Evolutionary conservation across 2,888 invertebrate genomes (phyloP), one percentile per base, ranked within the genome.

Genomic region (Drosophila subsilvestris): DNA sequence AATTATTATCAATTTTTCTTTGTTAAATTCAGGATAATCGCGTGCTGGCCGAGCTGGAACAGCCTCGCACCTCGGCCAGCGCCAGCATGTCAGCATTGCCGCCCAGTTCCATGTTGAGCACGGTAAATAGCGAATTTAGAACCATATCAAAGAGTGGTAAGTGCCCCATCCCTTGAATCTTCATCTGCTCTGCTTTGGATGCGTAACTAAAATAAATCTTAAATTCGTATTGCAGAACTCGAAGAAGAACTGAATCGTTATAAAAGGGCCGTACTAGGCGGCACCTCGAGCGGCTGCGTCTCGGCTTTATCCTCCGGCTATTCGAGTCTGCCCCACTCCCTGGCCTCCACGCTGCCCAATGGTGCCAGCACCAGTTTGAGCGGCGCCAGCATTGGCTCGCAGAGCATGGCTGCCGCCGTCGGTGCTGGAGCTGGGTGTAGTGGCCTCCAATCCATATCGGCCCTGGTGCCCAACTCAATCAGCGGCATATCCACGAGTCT

Each of bases 21-120:
- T 17, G 17, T 43, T 0, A 1, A 9, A 37, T 29, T 5, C 84
- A 92, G 93, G 95, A 95, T 93, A 96, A 96, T 93, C 94, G 96
- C 87, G 96, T 98, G 88, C 94, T 98, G 90, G 97, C 98, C 78
- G 98, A 98, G 91, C 93, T 98, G 90, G 98, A 98, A 92, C 97
- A 97, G 92, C 95, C 95, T 82, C 94, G 97, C 69, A 92, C 91
- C 70, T 92, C 92, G 63, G 89, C 88, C 74, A 82, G 86, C 50
- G 79, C 83, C 60, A 91, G 90, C 66, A 81, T 86, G 78, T 90
- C 91, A 70, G 85, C 89, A 57, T 82, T 91, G 86, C 86, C 88
- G 76, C 84, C 90, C 73, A 90, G 90, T 82, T 91, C 91, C 71
- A 88, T 91, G 75, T 80, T 90, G 78, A 83, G 80, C 76, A 79